Conservation (phyloP, 2,888 invertebrate genomes). For the Cenopis cana region DNA sequence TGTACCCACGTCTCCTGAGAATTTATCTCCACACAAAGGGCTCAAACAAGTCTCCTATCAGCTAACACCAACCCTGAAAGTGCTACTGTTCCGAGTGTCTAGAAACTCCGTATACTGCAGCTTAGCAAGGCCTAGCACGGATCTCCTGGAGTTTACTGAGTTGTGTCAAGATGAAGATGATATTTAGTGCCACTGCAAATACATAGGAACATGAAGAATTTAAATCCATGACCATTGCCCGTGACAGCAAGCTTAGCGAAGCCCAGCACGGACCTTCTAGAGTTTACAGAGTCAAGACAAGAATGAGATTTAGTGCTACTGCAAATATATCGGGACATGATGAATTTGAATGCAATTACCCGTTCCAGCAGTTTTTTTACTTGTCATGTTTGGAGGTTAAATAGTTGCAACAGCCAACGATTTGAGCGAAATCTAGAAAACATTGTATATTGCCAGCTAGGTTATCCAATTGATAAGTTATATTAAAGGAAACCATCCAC, state of each 20-base stretch:
- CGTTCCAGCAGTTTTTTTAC: not conserved
- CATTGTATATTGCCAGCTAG: not conserved
- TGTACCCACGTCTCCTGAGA: conserved; percentile 44
- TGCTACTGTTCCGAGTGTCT: conserved; percentile 71
- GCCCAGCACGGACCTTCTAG: conserved; percentile 63
- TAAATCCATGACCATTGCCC: not conserved
- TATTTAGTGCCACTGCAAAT: not conserved
- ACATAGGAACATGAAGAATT: not conserved
- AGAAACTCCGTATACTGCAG: conserved; percentile 69
- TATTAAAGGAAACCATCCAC: not conserved
- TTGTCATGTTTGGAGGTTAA: not conserved
- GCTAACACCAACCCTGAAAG: conserved; percentile 61
- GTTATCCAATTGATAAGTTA: not conserved
- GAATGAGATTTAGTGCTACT: conserved; percentile 21
- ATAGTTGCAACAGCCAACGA: not conserved
- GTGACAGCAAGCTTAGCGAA: conserved; percentile 60
- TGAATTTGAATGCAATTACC: too few relatives aligned
- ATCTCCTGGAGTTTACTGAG: conserved; percentile 65
- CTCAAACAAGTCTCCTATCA: conserved; percentile 66
- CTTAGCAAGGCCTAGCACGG: conserved; percentile 65
- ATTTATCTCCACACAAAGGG: conserved; percentile 29
- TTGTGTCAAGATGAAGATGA: conserved; percentile 56
- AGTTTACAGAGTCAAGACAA: conserved; percentile 60
- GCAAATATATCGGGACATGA: not conserved
- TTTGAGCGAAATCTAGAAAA: not conserved